Percentiles rank a stretch among this genome's conserved stretches.
phyloP scores from a whole-genome alignment of 2,113 vertebrate genomes.

The Petromus typicus region DNA sequence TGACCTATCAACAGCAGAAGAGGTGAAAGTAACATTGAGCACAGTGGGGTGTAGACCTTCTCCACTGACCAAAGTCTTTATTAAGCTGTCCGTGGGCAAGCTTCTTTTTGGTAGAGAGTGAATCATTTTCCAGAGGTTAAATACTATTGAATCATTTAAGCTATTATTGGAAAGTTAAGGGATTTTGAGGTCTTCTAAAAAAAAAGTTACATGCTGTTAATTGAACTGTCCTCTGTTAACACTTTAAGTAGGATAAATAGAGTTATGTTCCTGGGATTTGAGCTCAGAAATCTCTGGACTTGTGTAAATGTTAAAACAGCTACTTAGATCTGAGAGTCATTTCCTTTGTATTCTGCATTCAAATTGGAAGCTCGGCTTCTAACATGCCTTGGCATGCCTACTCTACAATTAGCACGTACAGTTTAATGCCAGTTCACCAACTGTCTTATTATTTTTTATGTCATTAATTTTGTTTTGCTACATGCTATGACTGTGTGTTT shows the following conservation, averaged over 20 bases:
- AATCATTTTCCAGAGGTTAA: conserved; percentile 69
- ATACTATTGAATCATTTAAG: conserved; percentile 59
- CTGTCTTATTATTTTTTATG: conserved; percentile 46
- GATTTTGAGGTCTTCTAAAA: conserved; percentile 73
- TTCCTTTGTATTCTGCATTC: conserved; percentile 68
- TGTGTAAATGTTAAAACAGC: conserved; percentile 65
- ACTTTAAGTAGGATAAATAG: conserved; percentile 75
- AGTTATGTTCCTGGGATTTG: conserved; percentile 69
- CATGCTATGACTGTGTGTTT: conserved; percentile 53
- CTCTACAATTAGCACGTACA: conserved; percentile 60
- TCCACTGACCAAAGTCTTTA: conserved; percentile 59
- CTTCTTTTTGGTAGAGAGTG: conserved; percentile 39
- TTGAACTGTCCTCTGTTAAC: conserved; percentile 76
- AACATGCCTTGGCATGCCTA: conserved; percentile 67
- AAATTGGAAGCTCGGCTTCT: conserved; percentile 65
- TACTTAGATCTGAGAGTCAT: conserved; percentile 58
- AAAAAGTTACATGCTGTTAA: conserved; percentile 75
- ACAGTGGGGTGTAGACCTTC: conserved; percentile 37
- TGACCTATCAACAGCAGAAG: conserved; percentile 48
- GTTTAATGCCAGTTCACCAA: conserved; percentile 73
- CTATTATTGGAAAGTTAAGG: conserved; percentile 70
- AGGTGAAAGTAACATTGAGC: neutral
- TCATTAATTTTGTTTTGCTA: conserved; percentile 61
- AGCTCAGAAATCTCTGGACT: conserved; percentile 66
- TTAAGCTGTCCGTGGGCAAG: conserved; percentile 50